These are phyloP conservation scores for Rhyacophila evoluta DNA, from an alignment of 2,888 invertebrate genomes.

Conservation along the genomic window DNA sequence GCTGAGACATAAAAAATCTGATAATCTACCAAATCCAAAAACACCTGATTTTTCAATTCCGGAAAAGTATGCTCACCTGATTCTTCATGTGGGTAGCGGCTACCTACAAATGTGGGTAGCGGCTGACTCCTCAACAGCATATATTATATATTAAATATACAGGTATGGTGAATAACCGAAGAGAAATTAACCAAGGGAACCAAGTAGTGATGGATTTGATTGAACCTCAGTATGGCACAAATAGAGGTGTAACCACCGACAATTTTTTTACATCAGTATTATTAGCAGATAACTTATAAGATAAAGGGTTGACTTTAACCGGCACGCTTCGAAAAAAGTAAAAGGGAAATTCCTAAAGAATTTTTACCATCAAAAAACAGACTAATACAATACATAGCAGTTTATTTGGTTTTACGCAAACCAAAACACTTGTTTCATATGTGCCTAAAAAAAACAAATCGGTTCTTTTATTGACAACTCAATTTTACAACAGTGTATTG, in stretches of 20 bases:
- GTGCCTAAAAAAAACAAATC: slow-evolving; percentile 16
- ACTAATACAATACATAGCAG: not conserved
- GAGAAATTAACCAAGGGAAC: slow-evolving; percentile 41
- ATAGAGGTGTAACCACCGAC: slow-evolving; percentile 26
- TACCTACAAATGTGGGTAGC: slow-evolving; percentile 44
- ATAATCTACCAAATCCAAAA: slow-evolving; percentile 29
- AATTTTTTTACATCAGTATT: slow-evolving; percentile 22
- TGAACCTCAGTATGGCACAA: not conserved
- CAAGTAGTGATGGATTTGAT: slow-evolving; percentile 20
- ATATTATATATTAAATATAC: slow-evolving; percentile 23
- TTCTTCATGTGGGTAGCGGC: slow-evolving; percentile 40
- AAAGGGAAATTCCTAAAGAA: not conserved
- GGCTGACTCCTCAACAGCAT: slow-evolving; percentile 35
- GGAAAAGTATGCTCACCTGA: slow-evolving; percentile 46
- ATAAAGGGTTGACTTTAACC: not conserved
- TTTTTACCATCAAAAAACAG: slow-evolving; percentile 26
- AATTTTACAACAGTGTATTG: not conserved
- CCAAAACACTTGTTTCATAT: slow-evolving; percentile 29
- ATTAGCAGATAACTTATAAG: not conserved
- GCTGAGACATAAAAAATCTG: slow-evolving; percentile 35
- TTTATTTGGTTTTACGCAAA: slow-evolving; percentile 28
- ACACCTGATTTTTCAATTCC: slow-evolving; percentile 33
- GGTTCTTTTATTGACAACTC: not conserved
- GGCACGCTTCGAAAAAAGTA: not conserved
- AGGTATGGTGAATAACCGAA: slow-evolving; percentile 34